Conservation (phyloP, 1,140 invertebrate species). For the Centruroides vittatus region DNA sequence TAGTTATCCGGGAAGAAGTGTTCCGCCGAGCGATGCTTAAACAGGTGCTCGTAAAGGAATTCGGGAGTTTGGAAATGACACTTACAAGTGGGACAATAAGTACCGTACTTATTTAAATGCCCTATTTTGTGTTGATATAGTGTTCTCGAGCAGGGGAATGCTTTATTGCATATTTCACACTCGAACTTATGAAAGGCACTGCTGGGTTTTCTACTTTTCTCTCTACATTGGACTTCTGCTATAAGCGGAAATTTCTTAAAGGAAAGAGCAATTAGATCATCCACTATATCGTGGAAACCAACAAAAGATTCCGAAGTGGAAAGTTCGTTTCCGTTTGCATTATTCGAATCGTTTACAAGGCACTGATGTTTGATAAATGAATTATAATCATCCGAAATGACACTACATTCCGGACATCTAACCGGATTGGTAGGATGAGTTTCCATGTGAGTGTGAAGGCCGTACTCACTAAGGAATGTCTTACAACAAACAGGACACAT, state of each 20-base stretch:
- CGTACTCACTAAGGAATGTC: background rate
- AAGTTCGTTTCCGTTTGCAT: background rate
- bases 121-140: constrained; percentile 23
- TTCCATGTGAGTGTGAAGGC: background rate
- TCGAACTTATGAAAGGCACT: constrained; percentile 45
- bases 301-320: constrained; percentile 13
- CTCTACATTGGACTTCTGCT: constrained; percentile 46
- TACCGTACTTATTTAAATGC: background rate
- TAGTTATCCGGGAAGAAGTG: constrained; percentile 5
- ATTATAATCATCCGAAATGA: background rate
- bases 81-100: constrained; percentile 17
- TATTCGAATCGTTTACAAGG: background rate
- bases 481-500: background rate
- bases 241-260: constrained; percentile 59
- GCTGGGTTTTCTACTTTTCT: constrained; percentile 44
- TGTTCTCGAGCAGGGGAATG: constrained; percentile 55
- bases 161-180: constrained; percentile 51
- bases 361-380: background rate
- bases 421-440: background rate
- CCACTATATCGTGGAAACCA: constrained; percentile 54
- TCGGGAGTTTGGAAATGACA: constrained; percentile 24
- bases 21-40: constrained; percentile 24
- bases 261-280: constrained; percentile 49
- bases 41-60: constrained; percentile 24
- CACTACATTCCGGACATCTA: background rate